phyloP scores from a whole-genome alignment of 2,113 vertebrate genomes.

The Macheiramphus alcinus region DNA sequence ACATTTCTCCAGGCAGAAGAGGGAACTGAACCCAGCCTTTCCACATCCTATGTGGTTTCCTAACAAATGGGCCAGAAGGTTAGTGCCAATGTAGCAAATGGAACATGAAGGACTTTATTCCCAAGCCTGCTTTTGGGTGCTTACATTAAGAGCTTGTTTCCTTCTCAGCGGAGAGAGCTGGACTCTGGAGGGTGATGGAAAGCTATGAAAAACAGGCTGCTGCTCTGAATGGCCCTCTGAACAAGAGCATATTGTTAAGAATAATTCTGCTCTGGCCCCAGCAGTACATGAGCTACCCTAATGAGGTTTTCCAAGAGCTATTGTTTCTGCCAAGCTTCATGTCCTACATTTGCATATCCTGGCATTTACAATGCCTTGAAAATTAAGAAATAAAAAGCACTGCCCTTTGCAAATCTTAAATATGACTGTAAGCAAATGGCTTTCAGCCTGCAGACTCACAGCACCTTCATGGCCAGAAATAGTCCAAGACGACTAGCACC shows the following conservation, averaged over 20 bases:
- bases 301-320: conserved; percentile 11
- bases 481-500: neutral
- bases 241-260: neutral
- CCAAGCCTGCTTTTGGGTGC: neutral
- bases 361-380: neutral
- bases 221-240: neutral
- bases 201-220: neutral
- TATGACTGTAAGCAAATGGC: neutral
- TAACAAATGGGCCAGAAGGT: neutral
- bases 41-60: neutral
- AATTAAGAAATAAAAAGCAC: neutral
- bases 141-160: neutral
- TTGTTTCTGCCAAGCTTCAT: neutral
- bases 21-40: neutral
- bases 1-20: neutral
- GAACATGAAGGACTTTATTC: neutral
- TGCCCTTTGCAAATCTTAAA: neutral
- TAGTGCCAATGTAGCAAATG: neutral
- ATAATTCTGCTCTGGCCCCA: neutral
- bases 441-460: neutral
- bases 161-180: neutral
- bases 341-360: neutral
- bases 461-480: neutral
- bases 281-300: neutral
- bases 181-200: neutral